phyloP scores from a whole-genome alignment of 92 coral and sea anemone genomes.

The Actinernus sp. region DNA sequence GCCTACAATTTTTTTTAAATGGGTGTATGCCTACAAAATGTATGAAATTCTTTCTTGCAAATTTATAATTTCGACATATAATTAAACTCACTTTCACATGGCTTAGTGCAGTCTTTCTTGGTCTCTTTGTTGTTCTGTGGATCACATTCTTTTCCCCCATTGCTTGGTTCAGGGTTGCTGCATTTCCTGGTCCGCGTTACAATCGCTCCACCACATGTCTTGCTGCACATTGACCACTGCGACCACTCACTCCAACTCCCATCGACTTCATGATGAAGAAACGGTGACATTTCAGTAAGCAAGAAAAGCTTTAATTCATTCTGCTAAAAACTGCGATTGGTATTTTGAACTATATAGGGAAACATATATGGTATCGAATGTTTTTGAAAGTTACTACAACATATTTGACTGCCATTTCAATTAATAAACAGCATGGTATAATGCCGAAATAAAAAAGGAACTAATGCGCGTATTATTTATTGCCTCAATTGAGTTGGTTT shows the following conservation, averaged over 20 bases:
- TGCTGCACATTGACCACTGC: constrained; percentile 77
- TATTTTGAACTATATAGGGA: too few relatives aligned
- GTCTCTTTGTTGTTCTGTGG: constrained; percentile 54
- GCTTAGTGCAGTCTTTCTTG: constrained; percentile 78
- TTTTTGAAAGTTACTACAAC: too few relatives aligned
- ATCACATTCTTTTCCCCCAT: constrained; percentile 68
- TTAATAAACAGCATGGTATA: too few relatives aligned
- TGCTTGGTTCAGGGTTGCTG: constrained; percentile 67
- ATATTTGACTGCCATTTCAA: too few relatives aligned
- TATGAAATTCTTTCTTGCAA: too few relatives aligned
- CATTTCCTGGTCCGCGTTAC: constrained; percentile 75
- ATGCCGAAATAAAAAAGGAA: too few relatives aligned
- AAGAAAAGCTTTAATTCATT: background rate
- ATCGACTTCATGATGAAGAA: constrained; percentile 33
- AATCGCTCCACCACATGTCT: constrained; percentile 78
- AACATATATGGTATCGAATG: too few relatives aligned
- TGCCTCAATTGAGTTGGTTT: too few relatives aligned
- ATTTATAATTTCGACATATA: too few relatives aligned
- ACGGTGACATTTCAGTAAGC: background rate
- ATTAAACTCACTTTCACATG: constrained; percentile 78
- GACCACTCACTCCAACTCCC: constrained; percentile 92
- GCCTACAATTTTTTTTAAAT: too few relatives aligned
- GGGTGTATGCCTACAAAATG: background rate
- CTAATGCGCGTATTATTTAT: too few relatives aligned
- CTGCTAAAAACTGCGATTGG: too few relatives aligned